Base-by-base conservation (phyloP, 53 echinoderm and acorn worm species). In the Astropecten irregularis region DNA sequence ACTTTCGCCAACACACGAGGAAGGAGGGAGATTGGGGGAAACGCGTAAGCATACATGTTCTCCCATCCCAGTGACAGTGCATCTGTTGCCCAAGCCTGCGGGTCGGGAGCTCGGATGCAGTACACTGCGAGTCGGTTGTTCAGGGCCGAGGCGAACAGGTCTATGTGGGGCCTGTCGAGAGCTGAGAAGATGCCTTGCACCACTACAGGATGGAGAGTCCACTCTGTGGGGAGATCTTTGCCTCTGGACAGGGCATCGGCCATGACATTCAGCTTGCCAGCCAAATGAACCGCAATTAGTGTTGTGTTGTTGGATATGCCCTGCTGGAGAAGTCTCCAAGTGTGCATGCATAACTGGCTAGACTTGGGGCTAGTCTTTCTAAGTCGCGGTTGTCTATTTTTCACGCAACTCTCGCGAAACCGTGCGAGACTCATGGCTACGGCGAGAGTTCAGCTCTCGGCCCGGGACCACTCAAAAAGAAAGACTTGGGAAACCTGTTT, bases 271-370 rank as follows among this genome's bases (percentile, higher is more conserved):
- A 30, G 29, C 30, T 51, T 51, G 9, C 32, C 22, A 16, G 9
- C 0, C 5, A 18, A 48, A 10, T 79, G 81, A 14, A 7, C 49
- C 5, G 88, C 76, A n/a, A 49, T 31, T 13, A 77, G 11, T 0
- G 39, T 38, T n/a, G 88, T 69, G 9, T 27, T 14, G 18, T 18
- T 18, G 13, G 56, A 14, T 0, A 44, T 6, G 52, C 86, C 79
- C 86, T 72, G 86, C 9, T 36, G 38, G 31, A 86, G 64, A 22
- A 90, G 35, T 1, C 56, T 10, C 61, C 68, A 42, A 0, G 62
- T 27, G 10, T 28, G 73, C 33, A 31, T 31, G 72, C 71, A 86
- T 28, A 69, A n/a, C n/a, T n/a, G n/a, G n/a, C n/a, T n/a, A n/a
- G n/a, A n/a, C n/a, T n/a, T n/a, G n/a, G n/a, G n/a, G n/a, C n/a